Base-by-base conservation (phyloP, 2,888 invertebrate species). In the Ditylenchus weischeri region DNA sequence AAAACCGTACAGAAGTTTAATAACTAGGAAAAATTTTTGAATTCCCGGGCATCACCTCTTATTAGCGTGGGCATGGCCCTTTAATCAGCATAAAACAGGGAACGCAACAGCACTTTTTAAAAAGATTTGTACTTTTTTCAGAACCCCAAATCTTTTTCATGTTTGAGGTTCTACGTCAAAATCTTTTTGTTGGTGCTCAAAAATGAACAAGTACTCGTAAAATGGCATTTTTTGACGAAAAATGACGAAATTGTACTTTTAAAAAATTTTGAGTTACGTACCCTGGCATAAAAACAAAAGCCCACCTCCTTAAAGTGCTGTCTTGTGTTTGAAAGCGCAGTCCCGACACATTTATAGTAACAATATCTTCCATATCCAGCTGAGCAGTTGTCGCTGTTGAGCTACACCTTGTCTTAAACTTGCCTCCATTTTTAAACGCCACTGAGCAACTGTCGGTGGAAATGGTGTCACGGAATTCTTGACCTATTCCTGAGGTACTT, bases 261-360 rank as follows among this genome's bases (percentile, higher is more conserved):
- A 38, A 38, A 6, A 6, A 11, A 38, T 38, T 38, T 38, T 38
- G 38, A 38, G 38, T 38, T 38, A 8, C 38, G 38, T 38, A 38
- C 6, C 38, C 38, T 5, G 5, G 29, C 29, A 5, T 29, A 29
- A 29, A 29, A 29, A 29, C 29, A 29, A 29, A 29, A 43, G 43
- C 43, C 6, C 8, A 63, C 61, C 67, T 47, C 47, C 69, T 57
- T 6, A 70, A 49, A 5, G 82, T 83, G 57, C 72, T 72, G 61
- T 77, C 76, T 59, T 71, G 73, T 6, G 82, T 82, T 66, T 82
- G 79, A 72, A 80, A 83, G 35, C 76, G 66, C 66, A 79, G 69
- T 18, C 83, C 83, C 35, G 76, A 71, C 10, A 83, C 80, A 69
- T 83, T 83, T 50, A 83, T 77, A 0, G 81, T 82, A 11, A 83